A percentile compares a stretch with the other conserved stretches of the same genome.
Conservation (phyloP, 2,113 vertebrate species). For the Strigops habroptila region DNA sequence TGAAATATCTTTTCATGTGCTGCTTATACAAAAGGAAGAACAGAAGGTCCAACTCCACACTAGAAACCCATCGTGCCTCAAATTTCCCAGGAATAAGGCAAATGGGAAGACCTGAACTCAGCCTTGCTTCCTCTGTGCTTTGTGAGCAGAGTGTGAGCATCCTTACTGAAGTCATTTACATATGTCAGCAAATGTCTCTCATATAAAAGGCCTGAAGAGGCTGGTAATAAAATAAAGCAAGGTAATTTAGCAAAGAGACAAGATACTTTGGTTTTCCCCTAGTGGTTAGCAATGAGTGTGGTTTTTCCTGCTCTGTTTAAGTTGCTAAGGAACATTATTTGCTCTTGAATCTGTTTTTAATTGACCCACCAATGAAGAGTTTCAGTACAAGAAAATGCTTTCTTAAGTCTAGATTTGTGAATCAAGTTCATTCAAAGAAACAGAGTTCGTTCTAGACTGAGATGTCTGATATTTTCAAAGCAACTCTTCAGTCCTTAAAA, state of each 20-base stretch:
- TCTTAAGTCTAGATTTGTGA: neutral
- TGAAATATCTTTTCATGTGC: neutral
- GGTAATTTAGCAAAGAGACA: neutral
- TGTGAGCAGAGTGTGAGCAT: neutral
- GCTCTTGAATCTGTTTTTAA: constrained; percentile 25
- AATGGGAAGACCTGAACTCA: neutral
- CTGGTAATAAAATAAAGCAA: constrained; percentile 12
- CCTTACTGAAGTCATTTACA: neutral
- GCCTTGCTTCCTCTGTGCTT: neutral
- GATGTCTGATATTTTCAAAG: neutral
- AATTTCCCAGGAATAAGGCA: neutral
- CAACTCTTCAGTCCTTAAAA: neutral
- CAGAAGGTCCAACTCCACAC: neutral
- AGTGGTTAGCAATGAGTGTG: neutral
- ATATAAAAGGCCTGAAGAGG: neutral
- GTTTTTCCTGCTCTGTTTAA: neutral
- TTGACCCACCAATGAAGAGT: neutral
- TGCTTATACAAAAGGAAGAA: neutral
- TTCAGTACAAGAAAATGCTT: neutral
- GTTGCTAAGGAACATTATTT: constrained; percentile 28
- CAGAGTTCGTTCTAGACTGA: neutral
- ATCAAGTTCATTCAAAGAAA: neutral
- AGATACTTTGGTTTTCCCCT: neutral
- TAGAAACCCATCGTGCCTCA: neutral
- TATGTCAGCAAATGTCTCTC: neutral